These are phyloP conservation scores for Hoplodrina ambigua DNA, from an alignment of 2,888 invertebrate genomes.

Conservation along the genomic window DNA sequence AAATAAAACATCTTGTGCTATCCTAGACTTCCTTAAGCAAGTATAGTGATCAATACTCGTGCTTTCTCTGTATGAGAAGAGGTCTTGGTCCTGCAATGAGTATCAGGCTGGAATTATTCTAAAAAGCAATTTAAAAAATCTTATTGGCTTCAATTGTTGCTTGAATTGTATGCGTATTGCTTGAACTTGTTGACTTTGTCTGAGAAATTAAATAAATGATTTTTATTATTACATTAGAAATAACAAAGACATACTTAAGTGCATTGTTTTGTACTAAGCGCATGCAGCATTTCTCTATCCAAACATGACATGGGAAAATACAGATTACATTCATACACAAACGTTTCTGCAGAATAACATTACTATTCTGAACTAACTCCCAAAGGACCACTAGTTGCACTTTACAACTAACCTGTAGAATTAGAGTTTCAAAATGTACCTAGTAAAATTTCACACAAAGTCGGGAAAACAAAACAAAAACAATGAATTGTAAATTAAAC, in stretches of 20 bases:
- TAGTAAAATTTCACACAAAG: constrained; percentile 2
- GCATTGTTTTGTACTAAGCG: not conserved
- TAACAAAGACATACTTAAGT: not conserved
- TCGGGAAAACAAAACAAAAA: constrained; percentile 8
- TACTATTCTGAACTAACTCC: constrained; percentile 20
- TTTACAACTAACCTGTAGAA: constrained; percentile 17
- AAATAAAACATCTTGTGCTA: too few relatives aligned
- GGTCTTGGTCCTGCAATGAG: too few relatives aligned
- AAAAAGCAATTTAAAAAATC: too few relatives aligned
- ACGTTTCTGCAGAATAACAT: constrained; percentile 4
- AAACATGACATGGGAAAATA: not conserved
- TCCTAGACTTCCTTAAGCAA: too few relatives aligned
- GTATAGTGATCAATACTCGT: too few relatives aligned
- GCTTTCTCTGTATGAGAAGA: too few relatives aligned
- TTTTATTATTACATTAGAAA: not conserved
- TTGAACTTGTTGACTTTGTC: too few relatives aligned
- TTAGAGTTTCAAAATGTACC: constrained; percentile 13
- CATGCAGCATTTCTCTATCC: not conserved
- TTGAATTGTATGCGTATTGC: too few relatives aligned
- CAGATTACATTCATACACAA: not conserved
- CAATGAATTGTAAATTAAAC: constrained; percentile 9
- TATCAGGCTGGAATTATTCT: too few relatives aligned
- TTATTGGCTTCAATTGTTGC: too few relatives aligned
- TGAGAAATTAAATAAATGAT: too few relatives aligned
- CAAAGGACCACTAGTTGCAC: constrained; percentile 15